These are phyloP conservation scores for Melanotus villosus DNA, from an alignment of 2,888 invertebrate genomes.

Conservation along the genomic window DNA sequence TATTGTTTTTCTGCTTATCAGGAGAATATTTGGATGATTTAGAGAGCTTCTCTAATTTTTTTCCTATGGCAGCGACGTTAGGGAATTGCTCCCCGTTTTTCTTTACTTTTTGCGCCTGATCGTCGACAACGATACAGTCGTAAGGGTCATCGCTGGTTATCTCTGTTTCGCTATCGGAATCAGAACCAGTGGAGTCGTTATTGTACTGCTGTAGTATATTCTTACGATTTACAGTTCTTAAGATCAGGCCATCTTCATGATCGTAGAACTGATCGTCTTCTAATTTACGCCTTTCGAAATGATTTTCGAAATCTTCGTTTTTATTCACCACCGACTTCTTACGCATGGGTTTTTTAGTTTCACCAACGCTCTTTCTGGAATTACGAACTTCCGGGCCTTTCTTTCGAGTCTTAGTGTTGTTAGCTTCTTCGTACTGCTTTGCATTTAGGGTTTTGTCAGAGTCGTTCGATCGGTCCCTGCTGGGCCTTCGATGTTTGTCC, in stretches of 20 bases:
- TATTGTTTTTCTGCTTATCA: constrained; percentile 57
- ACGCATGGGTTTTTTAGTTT: constrained; percentile 54
- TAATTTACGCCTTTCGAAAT: constrained; percentile 45
- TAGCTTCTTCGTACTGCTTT: constrained; percentile 58
- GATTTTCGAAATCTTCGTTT: constrained; percentile 54
- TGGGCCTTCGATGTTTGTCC: constrained; percentile 41
- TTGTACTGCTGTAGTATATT: constrained; percentile 81
- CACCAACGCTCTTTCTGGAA: constrained; percentile 64
- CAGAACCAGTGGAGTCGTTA: constrained; percentile 73
- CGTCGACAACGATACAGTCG: constrained; percentile 88
- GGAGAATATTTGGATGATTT: constrained; percentile 66
- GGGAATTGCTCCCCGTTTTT: constrained; percentile 63
- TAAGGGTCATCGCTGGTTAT: constrained; percentile 82
- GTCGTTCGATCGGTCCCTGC: constrained; percentile 65
- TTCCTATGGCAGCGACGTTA: constrained; percentile 68
- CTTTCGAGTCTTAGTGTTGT: constrained; percentile 64
- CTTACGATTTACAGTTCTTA: constrained; percentile 82
- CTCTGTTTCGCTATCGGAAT: constrained; percentile 76
- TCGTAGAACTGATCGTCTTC: constrained; percentile 77
- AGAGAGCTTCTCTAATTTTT: constrained; percentile 67
- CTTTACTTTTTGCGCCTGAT: constrained; percentile 68
- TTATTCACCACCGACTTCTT: constrained; percentile 41
- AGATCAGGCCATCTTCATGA: constrained; percentile 77
- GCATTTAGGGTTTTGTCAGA: constrained; percentile 66
- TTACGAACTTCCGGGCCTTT: constrained; percentile 63